Base-by-base conservation (phyloP, 2,888 invertebrate genomes). In the Panzeria rudis region DNA sequence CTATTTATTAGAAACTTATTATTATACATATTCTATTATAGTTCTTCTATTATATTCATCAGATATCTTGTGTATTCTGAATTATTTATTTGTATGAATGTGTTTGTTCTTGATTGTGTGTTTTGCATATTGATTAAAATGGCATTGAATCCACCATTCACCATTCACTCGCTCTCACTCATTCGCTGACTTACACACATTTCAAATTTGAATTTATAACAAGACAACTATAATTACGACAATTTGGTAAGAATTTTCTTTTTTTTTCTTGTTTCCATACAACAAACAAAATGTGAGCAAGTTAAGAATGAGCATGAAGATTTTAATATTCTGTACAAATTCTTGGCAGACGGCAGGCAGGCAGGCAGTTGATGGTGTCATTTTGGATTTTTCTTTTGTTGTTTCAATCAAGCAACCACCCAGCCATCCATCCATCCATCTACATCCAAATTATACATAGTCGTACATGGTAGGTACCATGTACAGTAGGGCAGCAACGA, bases 41-140 rank as follows among this genome's bases (percentile, higher is more conserved):
- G n/a, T 9, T 1, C 8, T 17, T 41, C 3, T 73, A 29, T 61
- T 64, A 23, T 59, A 38, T 59, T 77, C 25, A 20, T 59, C 11
- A 17, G 41, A 54, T 41, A 44, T 20, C 25, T 20, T 56, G n/a
- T n/a, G n/a, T n/a, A 38, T 52, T 32, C 4, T 32, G 20, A 13
- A 54, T 62, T 61, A 20, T 15, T 25, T 69, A 59, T 80, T 64
- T 68, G 61, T 47, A 35, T 47, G 56, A 78, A 73, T 69, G 73
- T 82, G 81, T 75, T 82, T 82, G 85, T 78, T 82, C 77, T 85
- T 85, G 78, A 75, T 85, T 82, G 50, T 78, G 84, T 85, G 85
- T 75, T 85, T 85, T 78, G 85, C 85, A 85, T 85, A 82, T 85
- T 82, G 69, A 85, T 85, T 75, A 71, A 44, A 75, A 47, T 77